Conservation (phyloP, 1,140 invertebrate species). For the Trissolcus basalis region DNA sequence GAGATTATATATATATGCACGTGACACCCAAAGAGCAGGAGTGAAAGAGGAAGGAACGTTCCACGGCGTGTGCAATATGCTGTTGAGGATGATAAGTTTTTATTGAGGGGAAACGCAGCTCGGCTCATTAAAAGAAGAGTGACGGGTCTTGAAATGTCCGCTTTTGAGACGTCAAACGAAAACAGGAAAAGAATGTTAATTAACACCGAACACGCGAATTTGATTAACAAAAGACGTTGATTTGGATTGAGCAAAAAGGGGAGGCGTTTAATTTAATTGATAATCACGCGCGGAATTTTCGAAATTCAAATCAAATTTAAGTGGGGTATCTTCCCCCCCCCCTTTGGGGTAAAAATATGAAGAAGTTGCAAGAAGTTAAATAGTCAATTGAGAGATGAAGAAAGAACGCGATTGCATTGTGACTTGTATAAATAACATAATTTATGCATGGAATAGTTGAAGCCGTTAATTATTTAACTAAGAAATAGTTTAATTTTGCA, state of each 20-base stretch:
- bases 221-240: constrained; percentile 41
- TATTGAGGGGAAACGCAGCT: constrained; percentile 45
- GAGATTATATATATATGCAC: constrained; percentile 17
- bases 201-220: constrained; percentile 45
- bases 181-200: constrained; percentile 51
- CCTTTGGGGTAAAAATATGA: too few relatives aligned
- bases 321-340: too few relatives aligned
- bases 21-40: constrained; percentile 37
- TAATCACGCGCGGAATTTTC: too few relatives aligned
- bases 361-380: too few relatives aligned
- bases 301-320: too few relatives aligned
- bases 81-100: constrained; percentile 54
- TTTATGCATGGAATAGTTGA: too few relatives aligned
- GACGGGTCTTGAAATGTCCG: constrained; percentile 38
- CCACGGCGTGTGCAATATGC: constrained; percentile 44
- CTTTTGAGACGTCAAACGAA: constrained; percentile 43
- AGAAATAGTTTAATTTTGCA: too few relatives aligned
- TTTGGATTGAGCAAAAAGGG: background rate
- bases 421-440: too few relatives aligned
- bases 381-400: too few relatives aligned
- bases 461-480: too few relatives aligned
- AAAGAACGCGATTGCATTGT: too few relatives aligned
- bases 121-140: constrained; percentile 53
- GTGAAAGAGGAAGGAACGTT: constrained; percentile 30
- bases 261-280: too few relatives aligned